Percentiles rank a stretch among this genome's conserved stretches.
These are phyloP conservation scores for Actinia equina DNA, from an alignment of 64 coral and sea anemone species.

Conservation along the genomic window DNA sequence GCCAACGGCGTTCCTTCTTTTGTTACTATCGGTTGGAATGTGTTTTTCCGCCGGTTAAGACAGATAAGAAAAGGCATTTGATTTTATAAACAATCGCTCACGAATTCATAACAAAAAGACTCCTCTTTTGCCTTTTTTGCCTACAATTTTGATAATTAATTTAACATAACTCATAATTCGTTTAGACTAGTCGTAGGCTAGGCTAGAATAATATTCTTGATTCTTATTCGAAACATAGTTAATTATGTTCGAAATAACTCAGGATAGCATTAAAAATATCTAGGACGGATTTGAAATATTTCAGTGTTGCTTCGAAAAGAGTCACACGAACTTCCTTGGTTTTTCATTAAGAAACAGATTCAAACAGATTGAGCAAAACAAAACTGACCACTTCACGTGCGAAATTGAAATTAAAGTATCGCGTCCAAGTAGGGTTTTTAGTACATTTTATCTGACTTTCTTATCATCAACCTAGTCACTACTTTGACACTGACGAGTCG, in stretches of 20 bases:
- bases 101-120: background rate
- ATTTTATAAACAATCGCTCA: constrained; percentile 18
- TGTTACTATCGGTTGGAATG: constrained; percentile 8
- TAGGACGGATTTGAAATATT: background rate
- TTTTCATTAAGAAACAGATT: constrained; percentile 13
- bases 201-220: background rate
- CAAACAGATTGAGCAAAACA: constrained; percentile 8
- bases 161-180: background rate
- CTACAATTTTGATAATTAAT: background rate
- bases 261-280: background rate
- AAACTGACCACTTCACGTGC: background rate
- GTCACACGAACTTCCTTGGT: background rate
- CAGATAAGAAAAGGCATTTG: constrained; percentile 11
- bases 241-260: background rate
- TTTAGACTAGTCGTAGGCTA: background rate
- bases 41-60: constrained; percentile 8
- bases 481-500: background rate
- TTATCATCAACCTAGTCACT: background rate
- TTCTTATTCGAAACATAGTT: too few relatives aligned
- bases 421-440: background rate
- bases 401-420: constrained; percentile 11
- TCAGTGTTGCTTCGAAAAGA: background rate
- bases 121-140: background rate
- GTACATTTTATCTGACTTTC: background rate
- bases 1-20: background rate